phyloP scores from a whole-genome alignment of 2,113 vertebrate species.

The Clarias magur region DNA sequence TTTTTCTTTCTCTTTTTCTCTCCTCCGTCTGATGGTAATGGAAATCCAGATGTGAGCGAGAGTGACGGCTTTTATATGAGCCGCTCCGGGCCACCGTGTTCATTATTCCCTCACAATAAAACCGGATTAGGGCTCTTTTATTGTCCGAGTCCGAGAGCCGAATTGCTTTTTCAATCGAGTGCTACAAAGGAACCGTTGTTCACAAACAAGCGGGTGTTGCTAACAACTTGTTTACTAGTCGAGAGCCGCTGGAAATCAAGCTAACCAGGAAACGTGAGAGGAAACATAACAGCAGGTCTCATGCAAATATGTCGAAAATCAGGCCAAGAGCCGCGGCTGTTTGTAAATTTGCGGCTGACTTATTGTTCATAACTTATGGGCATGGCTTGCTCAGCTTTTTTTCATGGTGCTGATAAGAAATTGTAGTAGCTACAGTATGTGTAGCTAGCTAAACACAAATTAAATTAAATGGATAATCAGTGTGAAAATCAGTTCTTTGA shows the following conservation, averaged over 20 bases:
- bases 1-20: not conserved
- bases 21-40: conserved; percentile 61
- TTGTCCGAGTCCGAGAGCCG: conserved; percentile 58
- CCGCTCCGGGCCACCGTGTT: conserved; percentile 66
- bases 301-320: not conserved
- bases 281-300: not conserved
- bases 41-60: conserved; percentile 63
- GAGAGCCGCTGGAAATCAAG: conserved; percentile 12
- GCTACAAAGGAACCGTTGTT: conserved; percentile 49
- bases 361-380: not conserved
- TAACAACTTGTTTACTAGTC: conserved; percentile 51
- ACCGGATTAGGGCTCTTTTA: conserved; percentile 70
- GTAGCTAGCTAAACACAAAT: not conserved
- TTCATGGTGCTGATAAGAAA: not conserved
- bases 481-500: not conserved
- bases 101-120: conserved; percentile 72
- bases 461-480: not conserved
- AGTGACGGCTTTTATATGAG: conserved; percentile 56
- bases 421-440: not conserved
- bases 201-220: conserved; percentile 53
- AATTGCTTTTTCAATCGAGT: conserved; percentile 64
- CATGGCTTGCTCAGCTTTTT: not conserved
- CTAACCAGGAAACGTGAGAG: conserved; percentile 19
- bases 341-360: no score
- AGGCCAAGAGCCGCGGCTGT: not conserved